Conservation (phyloP, 2,888 invertebrate species). For the Smittia sp. region DNA sequence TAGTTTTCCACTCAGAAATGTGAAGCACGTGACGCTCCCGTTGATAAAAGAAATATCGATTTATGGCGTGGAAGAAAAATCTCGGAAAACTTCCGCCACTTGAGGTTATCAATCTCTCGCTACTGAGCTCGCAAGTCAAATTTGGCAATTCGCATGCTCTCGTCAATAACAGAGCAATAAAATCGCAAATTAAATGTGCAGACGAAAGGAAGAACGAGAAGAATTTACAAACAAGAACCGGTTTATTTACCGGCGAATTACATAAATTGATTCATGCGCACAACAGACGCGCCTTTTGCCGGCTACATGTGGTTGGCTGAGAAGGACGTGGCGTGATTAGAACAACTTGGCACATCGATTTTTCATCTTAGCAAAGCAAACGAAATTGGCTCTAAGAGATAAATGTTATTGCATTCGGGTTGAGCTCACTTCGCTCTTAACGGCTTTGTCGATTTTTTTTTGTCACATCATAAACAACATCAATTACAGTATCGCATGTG, state of each 20-base stretch:
- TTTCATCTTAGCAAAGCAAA: too few relatives aligned
- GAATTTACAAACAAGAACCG: neutral
- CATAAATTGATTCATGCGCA: constrained; percentile 2
- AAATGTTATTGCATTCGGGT: too few relatives aligned
- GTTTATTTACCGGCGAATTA: neutral
- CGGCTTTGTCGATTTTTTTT: too few relatives aligned
- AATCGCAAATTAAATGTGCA: neutral
- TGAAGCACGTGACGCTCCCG: too few relatives aligned
- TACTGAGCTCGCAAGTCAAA: neutral
- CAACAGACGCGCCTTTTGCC: neutral
- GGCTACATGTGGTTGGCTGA: constrained; percentile 11
- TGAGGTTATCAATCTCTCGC: neutral
- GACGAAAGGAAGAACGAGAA: neutral
- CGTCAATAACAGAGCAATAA: neutral
- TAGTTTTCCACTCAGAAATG: too few relatives aligned
- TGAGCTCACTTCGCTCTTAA: too few relatives aligned
- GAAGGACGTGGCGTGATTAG: constrained; percentile 1
- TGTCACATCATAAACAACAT: too few relatives aligned
- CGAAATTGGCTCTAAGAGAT: too few relatives aligned
- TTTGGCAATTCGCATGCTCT: neutral
- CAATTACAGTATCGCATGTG: too few relatives aligned
- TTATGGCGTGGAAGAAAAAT: too few relatives aligned
- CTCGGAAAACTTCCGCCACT: neutral
- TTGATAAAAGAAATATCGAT: too few relatives aligned
- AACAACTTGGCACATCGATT: neutral